These are phyloP conservation scores for Medauroidea extradentata DNA, from an alignment of 1,140 invertebrate species.

Conservation along the genomic window DNA sequence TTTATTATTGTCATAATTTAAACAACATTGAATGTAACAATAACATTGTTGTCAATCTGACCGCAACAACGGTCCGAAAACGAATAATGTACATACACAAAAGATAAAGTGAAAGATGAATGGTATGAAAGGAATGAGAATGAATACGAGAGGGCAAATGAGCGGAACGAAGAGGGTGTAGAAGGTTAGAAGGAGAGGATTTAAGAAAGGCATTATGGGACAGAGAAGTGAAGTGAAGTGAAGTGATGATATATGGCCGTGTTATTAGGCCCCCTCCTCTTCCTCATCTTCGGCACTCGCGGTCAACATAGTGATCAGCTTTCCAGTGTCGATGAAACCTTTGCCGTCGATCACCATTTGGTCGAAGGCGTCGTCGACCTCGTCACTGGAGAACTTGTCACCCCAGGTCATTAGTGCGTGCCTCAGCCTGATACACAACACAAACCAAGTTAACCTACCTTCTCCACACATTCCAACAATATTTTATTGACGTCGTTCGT, in stretches of 20 bases:
- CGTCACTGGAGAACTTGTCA: constrained; percentile 90
- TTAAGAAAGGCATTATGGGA: not conserved
- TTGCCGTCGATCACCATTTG: constrained; percentile 92
- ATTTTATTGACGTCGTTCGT: too few relatives aligned
- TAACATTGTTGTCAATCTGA: too few relatives aligned
- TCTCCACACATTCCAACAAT: too few relatives aligned
- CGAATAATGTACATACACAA: too few relatives aligned
- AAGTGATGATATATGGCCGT: too few relatives aligned
- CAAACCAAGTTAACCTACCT: too few relatives aligned
- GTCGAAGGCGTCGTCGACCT: constrained; percentile 92
- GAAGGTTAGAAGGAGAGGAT: constrained; percentile 1
- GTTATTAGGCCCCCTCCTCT: constrained; percentile 45
- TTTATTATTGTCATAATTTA: too few relatives aligned
- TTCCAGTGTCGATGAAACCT: constrained; percentile 86
- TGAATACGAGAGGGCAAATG: not conserved
- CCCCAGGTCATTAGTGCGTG: constrained; percentile 93
- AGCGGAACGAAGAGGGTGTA: not conserved
- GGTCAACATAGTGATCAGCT: constrained; percentile 83
- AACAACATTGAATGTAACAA: too few relatives aligned
- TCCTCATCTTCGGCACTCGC: constrained; percentile 74
- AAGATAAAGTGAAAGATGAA: too few relatives aligned
- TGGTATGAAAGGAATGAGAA: constrained; percentile 1
- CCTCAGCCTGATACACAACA: constrained; percentile 87
- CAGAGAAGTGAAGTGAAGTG: not conserved
- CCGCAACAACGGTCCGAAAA: too few relatives aligned